Evolutionary conservation across 2,888 invertebrate species (phyloP).

Genomic region (Xylophagus ater): DNA sequence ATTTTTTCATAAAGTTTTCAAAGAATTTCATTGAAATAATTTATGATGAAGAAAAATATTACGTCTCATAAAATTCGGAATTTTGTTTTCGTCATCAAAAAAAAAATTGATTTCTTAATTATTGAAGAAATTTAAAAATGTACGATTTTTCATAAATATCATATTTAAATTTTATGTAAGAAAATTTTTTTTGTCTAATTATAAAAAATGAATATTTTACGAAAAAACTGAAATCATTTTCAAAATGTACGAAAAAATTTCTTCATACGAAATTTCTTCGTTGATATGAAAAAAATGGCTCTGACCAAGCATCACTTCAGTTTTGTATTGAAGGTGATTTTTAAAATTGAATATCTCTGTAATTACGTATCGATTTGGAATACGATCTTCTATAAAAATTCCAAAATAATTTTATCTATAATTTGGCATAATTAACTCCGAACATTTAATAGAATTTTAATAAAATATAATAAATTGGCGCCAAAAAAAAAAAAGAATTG

Average conservation of each 20-base stretch:
- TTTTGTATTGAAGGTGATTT: slow-evolving; percentile 13
- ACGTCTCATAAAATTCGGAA: slow-evolving; percentile 15
- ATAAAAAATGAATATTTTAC: not conserved
- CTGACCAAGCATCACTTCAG: slow-evolving; percentile 16
- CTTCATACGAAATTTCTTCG: not conserved
- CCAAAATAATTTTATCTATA: slow-evolving; percentile 16
- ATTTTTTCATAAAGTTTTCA: too few species aligned
- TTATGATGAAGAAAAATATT: slow-evolving; percentile 10
- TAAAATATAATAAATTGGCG: slow-evolving; percentile 15
- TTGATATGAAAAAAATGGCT: slow-evolving; percentile 17
- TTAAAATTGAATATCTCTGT: slow-evolving; percentile 13
- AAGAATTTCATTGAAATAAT: not conserved
- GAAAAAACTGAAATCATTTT: too few species aligned
- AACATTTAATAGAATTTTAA: slow-evolving; percentile 8
- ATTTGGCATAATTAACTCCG: slow-evolving; percentile 12
- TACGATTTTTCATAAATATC: too few species aligned
- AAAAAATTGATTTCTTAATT: too few species aligned
- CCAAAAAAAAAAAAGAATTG: too few species aligned
- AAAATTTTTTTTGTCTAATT: slow-evolving; percentile 9
- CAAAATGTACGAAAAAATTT: too few species aligned
- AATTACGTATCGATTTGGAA: slow-evolving; percentile 7
- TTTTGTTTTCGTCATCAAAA: slow-evolving; percentile 20
- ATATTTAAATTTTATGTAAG: slow-evolving; percentile 12
- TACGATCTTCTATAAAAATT: slow-evolving; percentile 18
- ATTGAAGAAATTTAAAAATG: too few species aligned